Base-by-base conservation (phyloP, 2,888 invertebrate genomes). In the Cancer borealis region DNA sequence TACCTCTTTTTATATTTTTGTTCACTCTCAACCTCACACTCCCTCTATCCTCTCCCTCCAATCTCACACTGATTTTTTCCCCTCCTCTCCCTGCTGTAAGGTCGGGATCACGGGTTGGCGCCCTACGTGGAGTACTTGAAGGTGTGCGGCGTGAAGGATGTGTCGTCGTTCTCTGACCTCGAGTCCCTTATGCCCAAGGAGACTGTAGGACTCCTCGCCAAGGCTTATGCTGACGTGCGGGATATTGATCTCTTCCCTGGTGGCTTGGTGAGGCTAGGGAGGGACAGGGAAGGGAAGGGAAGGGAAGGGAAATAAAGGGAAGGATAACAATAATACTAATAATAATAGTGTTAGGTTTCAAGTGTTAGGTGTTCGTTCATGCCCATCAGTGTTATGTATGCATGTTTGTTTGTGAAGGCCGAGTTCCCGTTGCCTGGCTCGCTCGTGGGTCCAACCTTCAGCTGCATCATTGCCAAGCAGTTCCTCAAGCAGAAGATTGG, bases 381-480 rank as follows among this genome's bases (percentile, higher is more conserved):
- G 39, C 39, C 39, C 39, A 39, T 39, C 3, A 21, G 21, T 3
- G 5, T 60, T 17, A 60, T 21, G 60, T 60, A 0, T n/a, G n/a
- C n/a, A 4, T 60, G 60, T 60, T 21, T 21, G n/a, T 14, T 30
- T 21, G 8, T 84, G 5, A 87, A 95, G 95, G 93, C 95, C 1
- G 95, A 95, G 84, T 26, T 49, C 14, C 87, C 45, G 3, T n/a
- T 93, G n/a, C 89, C 91, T 4, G 92, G 93, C 10, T 94, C 47
- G 45, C 21, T 93, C 6, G 93, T 95, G 49, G 95, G 95, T n/a
- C 95, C 95, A 8, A 95, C 95, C 2, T 94, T 95, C 26, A 92
- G 93, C 88, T 95, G 95, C 91, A 94, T 95, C 39, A 94, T 94
- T 12, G 47, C 94, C 54, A 46, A 21, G 12, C 95, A 95, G 91